A percentile compares a stretch with the other conserved stretches of the same genome.
These are phyloP conservation scores for Melangyna quadrimaculata DNA, from an alignment of 2,888 invertebrate genomes.

Conservation along the genomic window DNA sequence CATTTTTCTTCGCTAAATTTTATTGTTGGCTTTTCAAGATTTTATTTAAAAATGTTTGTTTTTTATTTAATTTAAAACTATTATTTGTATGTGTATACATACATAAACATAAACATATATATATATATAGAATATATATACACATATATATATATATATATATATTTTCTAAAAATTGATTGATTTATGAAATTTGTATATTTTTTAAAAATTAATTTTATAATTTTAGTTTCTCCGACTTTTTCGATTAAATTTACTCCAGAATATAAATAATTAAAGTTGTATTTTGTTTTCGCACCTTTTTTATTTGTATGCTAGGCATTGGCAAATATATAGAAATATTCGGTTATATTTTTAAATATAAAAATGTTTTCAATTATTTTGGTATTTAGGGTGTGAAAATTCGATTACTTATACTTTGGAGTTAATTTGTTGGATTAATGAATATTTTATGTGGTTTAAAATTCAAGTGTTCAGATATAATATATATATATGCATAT, in stretches of 20 bases:
- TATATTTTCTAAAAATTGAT: slow-evolving; percentile 9
- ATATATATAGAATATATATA: slow-evolving; percentile 42
- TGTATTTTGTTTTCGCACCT: not conserved
- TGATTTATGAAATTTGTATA: slow-evolving; percentile 13
- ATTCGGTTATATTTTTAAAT: slow-evolving; percentile 30
- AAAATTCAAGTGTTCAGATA: not conserved
- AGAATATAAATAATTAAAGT: slow-evolving; percentile 43
- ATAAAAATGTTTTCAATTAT: slow-evolving; percentile 41
- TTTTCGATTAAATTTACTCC: slow-evolving; percentile 32
- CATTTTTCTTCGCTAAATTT: slow-evolving; percentile 51
- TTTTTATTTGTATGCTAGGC: slow-evolving; percentile 23
- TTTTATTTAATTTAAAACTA: slow-evolving; percentile 57
- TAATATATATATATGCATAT: slow-evolving; percentile 27
- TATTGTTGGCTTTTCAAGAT: slow-evolving; percentile 72
- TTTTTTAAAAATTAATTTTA: slow-evolving; percentile 2
- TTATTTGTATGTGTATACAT: slow-evolving; percentile 57
- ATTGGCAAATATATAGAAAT: slow-evolving; percentile 33
- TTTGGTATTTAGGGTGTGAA: not conserved
- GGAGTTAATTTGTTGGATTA: slow-evolving; percentile 42
- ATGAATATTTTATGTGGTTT: slow-evolving; percentile 6
- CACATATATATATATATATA: slow-evolving; percentile 39
- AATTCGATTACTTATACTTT: slow-evolving; percentile 33
- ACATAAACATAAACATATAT: slow-evolving; percentile 3
- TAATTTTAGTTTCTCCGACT: not conserved
- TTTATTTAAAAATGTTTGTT: slow-evolving; percentile 45